These are phyloP conservation scores for Drosophila baimaii DNA, from an alignment of 1,140 invertebrate genomes.

Conservation along the genomic window DNA sequence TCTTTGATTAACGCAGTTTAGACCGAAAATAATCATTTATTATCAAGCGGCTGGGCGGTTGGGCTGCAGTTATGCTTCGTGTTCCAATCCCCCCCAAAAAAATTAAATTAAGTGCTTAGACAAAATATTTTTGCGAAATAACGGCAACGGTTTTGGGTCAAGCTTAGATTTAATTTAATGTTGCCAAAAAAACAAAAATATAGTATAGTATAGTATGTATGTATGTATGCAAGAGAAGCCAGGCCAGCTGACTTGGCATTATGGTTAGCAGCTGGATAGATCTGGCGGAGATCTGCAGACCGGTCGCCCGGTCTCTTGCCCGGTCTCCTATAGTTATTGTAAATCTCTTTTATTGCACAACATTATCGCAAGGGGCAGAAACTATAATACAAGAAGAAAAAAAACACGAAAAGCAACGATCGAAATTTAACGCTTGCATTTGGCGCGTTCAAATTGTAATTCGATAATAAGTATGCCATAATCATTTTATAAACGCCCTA, in stretches of 20 bases:
- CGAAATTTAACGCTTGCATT: conserved; percentile 60
- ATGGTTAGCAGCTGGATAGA: conserved; percentile 28
- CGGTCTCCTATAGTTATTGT: conserved; percentile 42
- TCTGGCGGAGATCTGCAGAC: conserved; percentile 42
- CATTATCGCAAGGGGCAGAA: conserved; percentile 63
- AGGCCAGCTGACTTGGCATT: conserved; percentile 31
- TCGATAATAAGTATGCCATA: conserved; percentile 75
- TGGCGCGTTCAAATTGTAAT: conserved; percentile 70
- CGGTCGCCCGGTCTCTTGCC: neutral
- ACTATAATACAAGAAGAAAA: neutral
- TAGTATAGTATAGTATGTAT: conserved; percentile 5
- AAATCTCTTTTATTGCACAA: conserved; percentile 77
- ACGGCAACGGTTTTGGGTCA: conserved; percentile 63
- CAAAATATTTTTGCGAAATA: conserved; percentile 67
- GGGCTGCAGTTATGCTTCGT: conserved; percentile 41
- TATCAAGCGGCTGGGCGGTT: conserved; percentile 57
- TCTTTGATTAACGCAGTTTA: conserved; percentile 79
- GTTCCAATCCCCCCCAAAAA: conserved; percentile 35
- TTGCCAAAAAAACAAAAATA: conserved; percentile 28
- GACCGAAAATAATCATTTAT: conserved; percentile 79
- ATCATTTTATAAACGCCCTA: conserved; percentile 80
- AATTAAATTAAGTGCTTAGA: conserved; percentile 76
- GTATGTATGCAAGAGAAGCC: conserved; percentile 4
- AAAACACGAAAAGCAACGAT: conserved; percentile 39
- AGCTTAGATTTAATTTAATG: conserved; percentile 80